A percentile compares a stretch with the other conserved stretches of the same genome.
Evolutionary conservation across 2,888 invertebrate species (phyloP).

Genomic region (Dryobota labecula): DNA sequence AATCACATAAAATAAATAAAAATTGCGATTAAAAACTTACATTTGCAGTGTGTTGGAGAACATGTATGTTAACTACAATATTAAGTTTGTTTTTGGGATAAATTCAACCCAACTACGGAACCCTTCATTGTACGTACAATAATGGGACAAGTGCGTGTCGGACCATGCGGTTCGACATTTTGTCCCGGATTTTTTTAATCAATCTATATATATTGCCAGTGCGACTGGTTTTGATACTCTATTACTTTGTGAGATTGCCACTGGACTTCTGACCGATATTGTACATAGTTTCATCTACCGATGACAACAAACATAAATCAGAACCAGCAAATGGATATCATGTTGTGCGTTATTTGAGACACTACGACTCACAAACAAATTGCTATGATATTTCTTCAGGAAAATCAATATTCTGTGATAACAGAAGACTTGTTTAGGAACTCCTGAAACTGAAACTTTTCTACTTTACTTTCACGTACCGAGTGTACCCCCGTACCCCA

Average conservation of each 20-base stretch:
- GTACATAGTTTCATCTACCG: background rate
- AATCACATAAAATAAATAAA: too few relatives aligned
- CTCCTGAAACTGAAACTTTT: constrained; percentile 14
- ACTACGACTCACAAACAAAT: background rate
- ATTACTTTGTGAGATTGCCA: background rate
- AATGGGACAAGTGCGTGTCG: too few relatives aligned
- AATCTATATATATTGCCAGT: too few relatives aligned
- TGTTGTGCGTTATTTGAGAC: background rate
- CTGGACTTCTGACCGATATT: too few relatives aligned
- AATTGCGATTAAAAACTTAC: background rate
- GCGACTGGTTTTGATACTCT: too few relatives aligned
- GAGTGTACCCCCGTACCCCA: background rate
- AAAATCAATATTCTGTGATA: background rate
- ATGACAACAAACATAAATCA: constrained; percentile 5
- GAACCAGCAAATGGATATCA: background rate
- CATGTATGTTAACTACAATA: too few relatives aligned
- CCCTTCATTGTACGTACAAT: background rate
- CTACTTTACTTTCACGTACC: constrained; percentile 10
- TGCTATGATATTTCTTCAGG: constrained; percentile 1
- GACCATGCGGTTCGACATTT: too few relatives aligned
- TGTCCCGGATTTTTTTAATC: too few relatives aligned
- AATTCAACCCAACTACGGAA: background rate
- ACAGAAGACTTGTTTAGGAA: constrained; percentile 1
- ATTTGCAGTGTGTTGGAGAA: background rate
- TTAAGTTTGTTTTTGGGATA: background rate